These are phyloP conservation scores for Elaphurus davidianus DNA, from an alignment of 2,113 vertebrate genomes.

Conservation along the genomic window DNA sequence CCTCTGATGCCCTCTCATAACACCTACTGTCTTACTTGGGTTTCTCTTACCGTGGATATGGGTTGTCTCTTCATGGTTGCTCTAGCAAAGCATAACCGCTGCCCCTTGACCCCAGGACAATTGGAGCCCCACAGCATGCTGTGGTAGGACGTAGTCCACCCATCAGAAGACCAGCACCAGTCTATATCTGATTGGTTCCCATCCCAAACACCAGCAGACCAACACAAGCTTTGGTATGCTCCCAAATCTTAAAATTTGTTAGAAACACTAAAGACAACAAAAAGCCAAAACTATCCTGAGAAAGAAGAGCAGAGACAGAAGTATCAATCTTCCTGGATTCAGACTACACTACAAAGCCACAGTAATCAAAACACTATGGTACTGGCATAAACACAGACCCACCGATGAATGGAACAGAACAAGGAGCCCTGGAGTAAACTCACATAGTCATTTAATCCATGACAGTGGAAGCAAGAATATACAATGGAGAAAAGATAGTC, in stretches of 20 bases:
- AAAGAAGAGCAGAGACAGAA: neutral
- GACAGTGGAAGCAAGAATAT: neutral
- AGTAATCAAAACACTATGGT: neutral
- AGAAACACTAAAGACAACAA: neutral
- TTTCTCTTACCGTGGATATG: too few relatives aligned
- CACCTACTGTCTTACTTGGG: too few relatives aligned
- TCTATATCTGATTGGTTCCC: neutral
- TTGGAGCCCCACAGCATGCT: neutral
- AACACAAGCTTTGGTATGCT: neutral
- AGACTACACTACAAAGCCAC: neutral
- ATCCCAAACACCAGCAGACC: neutral
- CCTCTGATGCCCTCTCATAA: too few relatives aligned
- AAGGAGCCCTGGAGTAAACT: neutral
- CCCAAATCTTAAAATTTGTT: neutral
- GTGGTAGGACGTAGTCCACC: neutral
- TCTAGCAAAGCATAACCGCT: rapidly evolving
- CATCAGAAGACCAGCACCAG: neutral
- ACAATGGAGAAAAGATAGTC: neutral
- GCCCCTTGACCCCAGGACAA: neutral
- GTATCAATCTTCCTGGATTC: neutral
- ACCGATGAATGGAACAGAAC: neutral
- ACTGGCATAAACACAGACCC: neutral
- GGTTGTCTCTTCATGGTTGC: rapidly evolving
- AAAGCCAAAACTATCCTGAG: neutral
- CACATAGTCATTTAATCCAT: neutral